A percentile compares a stretch with the other conserved stretches of the same genome.
Evolutionary conservation across 2,113 vertebrate genomes (phyloP).

Genomic region (Meles meles): DNA sequence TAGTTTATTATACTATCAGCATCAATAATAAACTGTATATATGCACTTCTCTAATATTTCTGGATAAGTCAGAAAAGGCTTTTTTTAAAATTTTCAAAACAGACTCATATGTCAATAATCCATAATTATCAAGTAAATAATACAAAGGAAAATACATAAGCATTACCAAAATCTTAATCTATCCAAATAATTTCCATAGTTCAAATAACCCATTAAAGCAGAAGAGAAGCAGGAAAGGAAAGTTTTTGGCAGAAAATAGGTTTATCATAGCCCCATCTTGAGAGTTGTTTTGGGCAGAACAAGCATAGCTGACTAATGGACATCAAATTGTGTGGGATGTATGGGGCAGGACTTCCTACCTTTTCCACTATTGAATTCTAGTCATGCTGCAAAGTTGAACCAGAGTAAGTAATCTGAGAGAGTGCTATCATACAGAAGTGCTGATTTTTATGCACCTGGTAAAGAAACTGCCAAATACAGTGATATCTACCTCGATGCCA

Average conservation of each 20-base stretch:
- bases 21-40: constrained; percentile 71
- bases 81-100: constrained; percentile 57
- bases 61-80: constrained; percentile 77
- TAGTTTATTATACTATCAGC: neutral
- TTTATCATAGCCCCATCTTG: neutral
- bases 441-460: neutral
- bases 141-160: constrained; percentile 28
- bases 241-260: neutral
- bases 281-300: neutral
- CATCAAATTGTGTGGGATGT: fast-evolving
- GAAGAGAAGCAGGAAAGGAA: neutral
- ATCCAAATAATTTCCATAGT: constrained; percentile 31
- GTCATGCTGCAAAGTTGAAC: neutral
- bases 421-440: neutral
- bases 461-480: neutral
- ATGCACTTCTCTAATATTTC: constrained; percentile 75
- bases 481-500: neutral
- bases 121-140: constrained; percentile 69
- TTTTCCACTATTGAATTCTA: neutral
- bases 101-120: constrained; percentile 75
- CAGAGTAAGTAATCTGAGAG: neutral
- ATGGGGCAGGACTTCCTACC: neutral
- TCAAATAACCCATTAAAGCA: neutral
- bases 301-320: neutral
- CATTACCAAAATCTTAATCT: constrained; percentile 30